phyloP scores from a whole-genome alignment of 1,140 invertebrate genomes.

The Drosophila dunni region DNA sequence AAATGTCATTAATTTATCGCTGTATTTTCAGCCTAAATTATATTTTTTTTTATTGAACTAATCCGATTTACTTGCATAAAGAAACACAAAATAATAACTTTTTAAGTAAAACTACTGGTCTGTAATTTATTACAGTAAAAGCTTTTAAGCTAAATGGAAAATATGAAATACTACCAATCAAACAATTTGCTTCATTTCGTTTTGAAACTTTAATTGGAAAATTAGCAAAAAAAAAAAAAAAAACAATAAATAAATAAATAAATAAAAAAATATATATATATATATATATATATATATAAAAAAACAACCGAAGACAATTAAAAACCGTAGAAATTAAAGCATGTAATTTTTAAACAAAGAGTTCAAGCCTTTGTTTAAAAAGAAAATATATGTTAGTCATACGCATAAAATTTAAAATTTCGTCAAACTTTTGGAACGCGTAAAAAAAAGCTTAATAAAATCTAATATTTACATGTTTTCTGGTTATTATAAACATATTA shows the following conservation, averaged over 20 bases:
- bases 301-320: conserved; percentile 7
- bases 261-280: no score
- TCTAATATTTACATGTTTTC: conserved; percentile 32
- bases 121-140: conserved; percentile 16
- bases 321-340: conserved; percentile 6
- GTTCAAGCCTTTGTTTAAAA: neutral
- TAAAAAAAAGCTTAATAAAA: conserved; percentile 26
- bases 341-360: conserved; percentile 1
- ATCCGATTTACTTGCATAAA: neutral
- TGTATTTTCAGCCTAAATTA: neutral
- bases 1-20: conserved; percentile 8
- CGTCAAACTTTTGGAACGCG: conserved; percentile 20
- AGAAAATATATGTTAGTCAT: conserved; percentile 22
- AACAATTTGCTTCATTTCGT: conserved; percentile 24
- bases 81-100: conserved; percentile 7
- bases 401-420: conserved; percentile 28
- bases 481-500: conserved; percentile 37
- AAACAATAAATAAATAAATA: neutral
- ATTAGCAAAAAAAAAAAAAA: conserved; percentile 5
- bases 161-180: conserved; percentile 1
- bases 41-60: conserved; percentile 17
- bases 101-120: conserved; percentile 13
- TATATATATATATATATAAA: no score
- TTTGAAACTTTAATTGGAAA: neutral
- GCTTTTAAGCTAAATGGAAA: conserved; percentile 10